These are phyloP conservation scores for Argyresthia albistria DNA, from an alignment of 2,888 invertebrate species.

Conservation along the genomic window DNA sequence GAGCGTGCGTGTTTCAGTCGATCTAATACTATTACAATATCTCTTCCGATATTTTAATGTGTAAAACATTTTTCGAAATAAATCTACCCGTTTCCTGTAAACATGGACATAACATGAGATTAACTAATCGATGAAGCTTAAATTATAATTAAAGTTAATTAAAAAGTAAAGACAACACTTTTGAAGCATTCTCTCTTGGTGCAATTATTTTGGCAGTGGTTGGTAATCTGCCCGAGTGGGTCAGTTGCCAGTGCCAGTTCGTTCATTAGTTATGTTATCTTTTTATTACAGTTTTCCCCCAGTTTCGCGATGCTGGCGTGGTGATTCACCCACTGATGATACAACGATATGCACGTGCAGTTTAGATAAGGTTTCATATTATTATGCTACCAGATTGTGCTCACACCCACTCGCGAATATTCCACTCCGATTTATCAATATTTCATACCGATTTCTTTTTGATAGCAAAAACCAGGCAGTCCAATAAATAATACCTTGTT, in stretches of 20 bases:
- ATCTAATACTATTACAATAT: neutral
- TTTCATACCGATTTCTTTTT: neutral
- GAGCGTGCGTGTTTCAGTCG: constrained; percentile 13
- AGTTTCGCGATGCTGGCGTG: constrained; percentile 5
- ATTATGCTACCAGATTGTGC: neutral
- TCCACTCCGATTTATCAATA: neutral
- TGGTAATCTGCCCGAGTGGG: neutral
- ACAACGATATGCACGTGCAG: constrained; percentile 4
- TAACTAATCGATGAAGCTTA: constrained; percentile 36
- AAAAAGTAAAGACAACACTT: neutral
- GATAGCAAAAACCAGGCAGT: no score
- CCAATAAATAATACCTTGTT: no score
- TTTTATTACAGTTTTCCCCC: neutral
- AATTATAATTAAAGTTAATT: constrained; percentile 31
- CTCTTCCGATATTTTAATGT: constrained; percentile 42
- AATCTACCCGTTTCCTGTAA: constrained; percentile 31
- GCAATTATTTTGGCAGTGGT: neutral
- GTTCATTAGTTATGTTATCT: neutral
- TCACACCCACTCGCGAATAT: neutral
- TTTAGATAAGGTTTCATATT: constrained; percentile 1
- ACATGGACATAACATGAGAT: no score
- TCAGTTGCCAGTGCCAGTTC: neutral
- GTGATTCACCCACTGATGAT: neutral
- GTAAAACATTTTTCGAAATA: constrained; percentile 41
- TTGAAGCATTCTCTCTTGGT: neutral